Evolutionary conservation across 2,113 vertebrate genomes (phyloP).

Genomic region (Podocnemis expansa): DNA sequence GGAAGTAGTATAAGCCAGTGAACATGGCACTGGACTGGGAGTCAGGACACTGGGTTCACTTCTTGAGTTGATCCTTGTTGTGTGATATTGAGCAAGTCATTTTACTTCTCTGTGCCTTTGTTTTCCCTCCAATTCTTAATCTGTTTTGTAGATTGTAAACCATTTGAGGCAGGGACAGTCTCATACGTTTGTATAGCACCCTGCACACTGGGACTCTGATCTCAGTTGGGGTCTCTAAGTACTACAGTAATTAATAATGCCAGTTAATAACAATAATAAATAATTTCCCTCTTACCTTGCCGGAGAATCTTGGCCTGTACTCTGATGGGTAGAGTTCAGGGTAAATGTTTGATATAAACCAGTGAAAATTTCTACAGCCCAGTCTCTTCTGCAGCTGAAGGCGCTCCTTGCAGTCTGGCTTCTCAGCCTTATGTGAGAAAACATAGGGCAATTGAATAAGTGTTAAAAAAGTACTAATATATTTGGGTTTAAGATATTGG

Average conservation of each 20-base stretch:
- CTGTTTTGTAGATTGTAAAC: not conserved
- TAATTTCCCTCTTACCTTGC: conserved; percentile 78
- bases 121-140: not conserved
- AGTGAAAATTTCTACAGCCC: conserved; percentile 87
- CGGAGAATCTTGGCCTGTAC: conserved; percentile 79
- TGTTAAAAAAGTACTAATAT: not conserved
- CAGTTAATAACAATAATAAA: not conserved
- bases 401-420: conserved; percentile 81
- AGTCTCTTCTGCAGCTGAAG: conserved; percentile 82
- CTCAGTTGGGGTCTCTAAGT: not conserved
- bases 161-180: not conserved
- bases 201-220: not conserved
- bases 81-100: not conserved
- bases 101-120: not conserved
- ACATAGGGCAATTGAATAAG: not conserved
- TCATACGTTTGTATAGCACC: not conserved
- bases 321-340: conserved; percentile 81
- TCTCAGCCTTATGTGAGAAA: conserved; percentile 76
- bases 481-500: not conserved
- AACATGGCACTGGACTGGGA: not conserved
- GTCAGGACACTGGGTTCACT: not conserved
- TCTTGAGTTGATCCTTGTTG: not conserved
- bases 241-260: not conserved
- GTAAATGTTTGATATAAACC: conserved; percentile 87
- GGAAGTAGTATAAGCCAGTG: not conserved